Conservation (phyloP, 1,140 invertebrate species). For the Cotesia typhae region DNA sequence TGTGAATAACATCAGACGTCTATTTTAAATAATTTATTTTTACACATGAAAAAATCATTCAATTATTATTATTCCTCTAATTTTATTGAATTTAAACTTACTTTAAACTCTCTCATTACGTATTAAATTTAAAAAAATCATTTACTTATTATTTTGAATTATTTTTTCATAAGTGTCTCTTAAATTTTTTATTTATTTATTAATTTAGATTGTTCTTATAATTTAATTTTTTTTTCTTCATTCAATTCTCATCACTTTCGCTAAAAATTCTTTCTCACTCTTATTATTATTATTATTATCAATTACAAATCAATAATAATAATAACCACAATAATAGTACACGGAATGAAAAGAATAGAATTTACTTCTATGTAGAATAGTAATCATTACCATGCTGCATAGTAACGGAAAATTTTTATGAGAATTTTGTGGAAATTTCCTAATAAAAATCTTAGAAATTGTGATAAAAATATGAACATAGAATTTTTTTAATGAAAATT, state of each 20-base stretch:
- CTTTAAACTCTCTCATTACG: background rate
- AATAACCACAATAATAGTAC: too few species aligned
- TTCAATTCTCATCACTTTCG: constrained; percentile 25
- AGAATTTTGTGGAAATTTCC: too few species aligned
- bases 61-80: background rate
- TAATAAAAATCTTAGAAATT: too few species aligned
- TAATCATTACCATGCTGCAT: too few species aligned
- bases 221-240: constrained; percentile 13
- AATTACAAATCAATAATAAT: too few species aligned
- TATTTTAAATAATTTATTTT: constrained; percentile 18
- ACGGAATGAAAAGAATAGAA: too few species aligned
- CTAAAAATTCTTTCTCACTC: constrained; percentile 21
- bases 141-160: constrained; percentile 1
- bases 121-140: constrained; percentile 1
- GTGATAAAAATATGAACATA: too few species aligned
- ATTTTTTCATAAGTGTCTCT: background rate
- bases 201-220: constrained; percentile 6
- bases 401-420: too few species aligned
- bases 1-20: constrained; percentile 17
- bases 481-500: too few species aligned
- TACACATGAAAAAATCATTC: constrained; percentile 14
- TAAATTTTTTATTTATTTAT: background rate
- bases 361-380: too few species aligned
- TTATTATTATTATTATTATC: constrained; percentile 35
- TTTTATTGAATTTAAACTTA: too few species aligned